These are phyloP conservation scores for Dysmachus trigonus DNA, from an alignment of 2,888 invertebrate genomes.

Conservation along the genomic window DNA sequence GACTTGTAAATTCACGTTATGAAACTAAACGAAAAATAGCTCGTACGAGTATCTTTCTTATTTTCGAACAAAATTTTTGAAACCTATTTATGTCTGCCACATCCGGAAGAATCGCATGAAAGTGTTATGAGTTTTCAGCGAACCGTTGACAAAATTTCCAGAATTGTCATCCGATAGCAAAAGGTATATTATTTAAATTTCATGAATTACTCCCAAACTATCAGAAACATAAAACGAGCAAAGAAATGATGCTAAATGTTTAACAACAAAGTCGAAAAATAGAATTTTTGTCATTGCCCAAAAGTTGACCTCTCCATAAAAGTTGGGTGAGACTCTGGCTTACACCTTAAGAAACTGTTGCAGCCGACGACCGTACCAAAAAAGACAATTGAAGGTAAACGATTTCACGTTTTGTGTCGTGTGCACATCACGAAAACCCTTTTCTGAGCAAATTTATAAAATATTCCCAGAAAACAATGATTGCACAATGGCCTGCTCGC, in stretches of 20 bases:
- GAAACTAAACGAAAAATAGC: no score
- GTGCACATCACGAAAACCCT: background rate
- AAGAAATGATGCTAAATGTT: background rate
- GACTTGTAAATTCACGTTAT: no score
- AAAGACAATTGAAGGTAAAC: background rate
- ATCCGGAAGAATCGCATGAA: background rate
- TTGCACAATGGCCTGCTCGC: background rate
- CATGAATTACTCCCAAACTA: background rate
- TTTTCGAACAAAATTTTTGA: background rate
- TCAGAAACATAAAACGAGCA: background rate
- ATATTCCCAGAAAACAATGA: background rate
- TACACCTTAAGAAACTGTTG: background rate
- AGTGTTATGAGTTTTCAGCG: background rate
- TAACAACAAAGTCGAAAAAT: background rate
- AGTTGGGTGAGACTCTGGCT: background rate
- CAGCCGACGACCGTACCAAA: background rate
- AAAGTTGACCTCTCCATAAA: background rate
- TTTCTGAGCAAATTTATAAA: background rate
- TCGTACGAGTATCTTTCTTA: background rate
- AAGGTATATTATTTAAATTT: background rate
- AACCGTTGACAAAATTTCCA: background rate
- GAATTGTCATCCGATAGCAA: background rate
- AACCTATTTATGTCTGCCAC: background rate
- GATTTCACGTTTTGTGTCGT: background rate
- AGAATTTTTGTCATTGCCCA: background rate